These are phyloP conservation scores for Sialis fuliginosa DNA, from an alignment of 2,888 invertebrate species.

Conservation along the genomic window DNA sequence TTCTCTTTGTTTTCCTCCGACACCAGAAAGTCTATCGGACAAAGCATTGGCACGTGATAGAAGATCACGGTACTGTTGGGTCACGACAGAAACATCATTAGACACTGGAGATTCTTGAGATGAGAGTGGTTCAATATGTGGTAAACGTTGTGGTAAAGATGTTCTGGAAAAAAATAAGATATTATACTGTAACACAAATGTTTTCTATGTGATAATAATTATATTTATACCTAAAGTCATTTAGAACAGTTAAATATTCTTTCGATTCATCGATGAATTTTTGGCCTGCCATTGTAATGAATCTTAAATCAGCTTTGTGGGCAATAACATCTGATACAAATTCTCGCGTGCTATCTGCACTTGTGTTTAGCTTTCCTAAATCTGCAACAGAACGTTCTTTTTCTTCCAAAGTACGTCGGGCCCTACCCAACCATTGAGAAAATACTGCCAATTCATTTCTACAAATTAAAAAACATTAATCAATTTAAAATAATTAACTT, in stretches of 20 bases:
- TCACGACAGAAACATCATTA: slow-evolving; percentile 59
- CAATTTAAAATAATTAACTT: no score
- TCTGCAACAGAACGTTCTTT: slow-evolving; percentile 70
- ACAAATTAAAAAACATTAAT: background rate
- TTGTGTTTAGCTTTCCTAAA: slow-evolving; percentile 48
- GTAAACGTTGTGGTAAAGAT: slow-evolving; percentile 60
- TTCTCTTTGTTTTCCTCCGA: slow-evolving; percentile 58
- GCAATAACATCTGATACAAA: slow-evolving; percentile 88
- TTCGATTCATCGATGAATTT: slow-evolving; percentile 93
- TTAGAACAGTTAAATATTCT: slow-evolving; percentile 53
- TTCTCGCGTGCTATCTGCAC: slow-evolving; percentile 66
- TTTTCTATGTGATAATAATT: no score
- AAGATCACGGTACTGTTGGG: slow-evolving; percentile 65
- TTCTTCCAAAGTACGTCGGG: slow-evolving; percentile 63
- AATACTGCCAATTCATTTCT: slow-evolving; percentile 66
- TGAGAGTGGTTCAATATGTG: slow-evolving; percentile 53
- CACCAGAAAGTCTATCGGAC: slow-evolving; percentile 62
- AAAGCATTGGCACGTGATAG: slow-evolving; percentile 65
- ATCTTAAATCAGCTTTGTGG: slow-evolving; percentile 87
- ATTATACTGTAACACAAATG: no score
- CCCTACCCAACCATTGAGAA: slow-evolving; percentile 68
- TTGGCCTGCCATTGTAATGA: slow-evolving; percentile 91
- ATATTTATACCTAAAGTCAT: slow-evolving; percentile 40
- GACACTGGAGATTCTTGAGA: slow-evolving; percentile 59
- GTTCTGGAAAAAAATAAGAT: slow-evolving; percentile 36